These are phyloP conservation scores for Volucella bombylans DNA, from an alignment of 2,888 invertebrate species.

Conservation along the genomic window DNA sequence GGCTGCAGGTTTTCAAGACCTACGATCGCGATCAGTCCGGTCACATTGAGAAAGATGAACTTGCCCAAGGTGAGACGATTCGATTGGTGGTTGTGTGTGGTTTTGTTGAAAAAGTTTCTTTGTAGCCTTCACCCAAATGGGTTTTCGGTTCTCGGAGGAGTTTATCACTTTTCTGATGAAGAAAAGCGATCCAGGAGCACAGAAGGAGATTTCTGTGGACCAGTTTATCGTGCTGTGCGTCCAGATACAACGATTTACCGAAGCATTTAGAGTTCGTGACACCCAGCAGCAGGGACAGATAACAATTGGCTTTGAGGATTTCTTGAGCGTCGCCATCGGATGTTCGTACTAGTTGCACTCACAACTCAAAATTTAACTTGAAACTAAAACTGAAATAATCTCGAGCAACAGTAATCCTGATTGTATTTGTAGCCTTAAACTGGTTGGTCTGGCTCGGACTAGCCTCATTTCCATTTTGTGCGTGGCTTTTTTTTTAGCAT, in stretches of 20 bases:
- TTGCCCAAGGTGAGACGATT: constrained; percentile 86
- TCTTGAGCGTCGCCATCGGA: constrained; percentile 91
- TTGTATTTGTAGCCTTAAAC: constrained; percentile 57
- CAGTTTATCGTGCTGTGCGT: constrained; percentile 94
- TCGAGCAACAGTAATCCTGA: constrained; percentile 45
- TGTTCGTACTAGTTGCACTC: constrained; percentile 83
- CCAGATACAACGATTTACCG: constrained; percentile 93
- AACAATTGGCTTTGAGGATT: constrained; percentile 94
- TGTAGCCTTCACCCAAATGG: constrained; percentile 93
- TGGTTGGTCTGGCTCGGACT: constrained; percentile 30
- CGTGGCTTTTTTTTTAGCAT: neutral
- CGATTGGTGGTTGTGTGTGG: neutral
- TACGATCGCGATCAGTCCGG: constrained; percentile 94
- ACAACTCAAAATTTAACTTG: neutral
- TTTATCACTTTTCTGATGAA: constrained; percentile 89
- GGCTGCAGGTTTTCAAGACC: constrained; percentile 92
- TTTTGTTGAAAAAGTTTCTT: constrained; percentile 54
- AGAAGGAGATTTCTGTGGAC: constrained; percentile 89
- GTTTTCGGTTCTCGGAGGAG: constrained; percentile 91
- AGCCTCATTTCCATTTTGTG: constrained; percentile 22
- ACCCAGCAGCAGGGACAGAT: constrained; percentile 91
- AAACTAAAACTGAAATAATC: constrained; percentile 39
- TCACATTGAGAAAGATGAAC: constrained; percentile 90
- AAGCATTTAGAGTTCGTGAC: constrained; percentile 92
- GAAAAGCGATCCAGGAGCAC: constrained; percentile 86